These are phyloP conservation scores for Trogon melanurus DNA, from an alignment of 2,113 vertebrate species.

Conservation along the genomic window DNA sequence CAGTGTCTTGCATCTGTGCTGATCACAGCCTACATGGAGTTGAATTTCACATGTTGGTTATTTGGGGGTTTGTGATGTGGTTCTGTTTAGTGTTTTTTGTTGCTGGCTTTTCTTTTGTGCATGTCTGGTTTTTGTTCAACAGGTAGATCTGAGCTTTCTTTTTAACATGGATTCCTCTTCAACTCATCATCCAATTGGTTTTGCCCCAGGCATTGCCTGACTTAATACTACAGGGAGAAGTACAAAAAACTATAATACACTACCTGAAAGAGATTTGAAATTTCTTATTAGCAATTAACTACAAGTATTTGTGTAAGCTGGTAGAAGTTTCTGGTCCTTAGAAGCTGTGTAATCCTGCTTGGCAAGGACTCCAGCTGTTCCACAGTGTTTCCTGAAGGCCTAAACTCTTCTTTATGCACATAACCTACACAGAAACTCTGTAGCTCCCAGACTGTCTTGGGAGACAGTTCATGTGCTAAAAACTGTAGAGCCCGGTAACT, in stretches of 20 bases:
- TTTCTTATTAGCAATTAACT: neutral
- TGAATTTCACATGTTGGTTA: neutral
- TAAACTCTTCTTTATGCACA: neutral
- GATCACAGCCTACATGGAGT: neutral
- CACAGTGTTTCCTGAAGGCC: neutral
- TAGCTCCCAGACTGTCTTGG: neutral
- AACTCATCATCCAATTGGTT: neutral
- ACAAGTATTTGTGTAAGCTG: neutral
- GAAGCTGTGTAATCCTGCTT: neutral
- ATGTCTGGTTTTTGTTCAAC: neutral
- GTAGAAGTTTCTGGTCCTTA: neutral
- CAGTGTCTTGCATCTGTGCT: neutral
- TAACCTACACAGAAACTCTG: neutral
- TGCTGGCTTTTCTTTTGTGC: neutral
- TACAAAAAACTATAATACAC: neutral
- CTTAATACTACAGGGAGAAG: neutral
- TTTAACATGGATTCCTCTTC: neutral
- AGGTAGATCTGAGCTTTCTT: neutral
- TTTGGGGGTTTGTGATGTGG: neutral
- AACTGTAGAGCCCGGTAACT: neutral
- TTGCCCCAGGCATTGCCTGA: neutral
- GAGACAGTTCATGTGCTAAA: neutral
- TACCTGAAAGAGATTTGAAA: neutral
- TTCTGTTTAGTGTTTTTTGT: neutral
- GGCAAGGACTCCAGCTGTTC: neutral